Evolutionary conservation across 2,797 vertebrate species (phyloP).

Genomic region (Cossypha dichroa): DNA sequence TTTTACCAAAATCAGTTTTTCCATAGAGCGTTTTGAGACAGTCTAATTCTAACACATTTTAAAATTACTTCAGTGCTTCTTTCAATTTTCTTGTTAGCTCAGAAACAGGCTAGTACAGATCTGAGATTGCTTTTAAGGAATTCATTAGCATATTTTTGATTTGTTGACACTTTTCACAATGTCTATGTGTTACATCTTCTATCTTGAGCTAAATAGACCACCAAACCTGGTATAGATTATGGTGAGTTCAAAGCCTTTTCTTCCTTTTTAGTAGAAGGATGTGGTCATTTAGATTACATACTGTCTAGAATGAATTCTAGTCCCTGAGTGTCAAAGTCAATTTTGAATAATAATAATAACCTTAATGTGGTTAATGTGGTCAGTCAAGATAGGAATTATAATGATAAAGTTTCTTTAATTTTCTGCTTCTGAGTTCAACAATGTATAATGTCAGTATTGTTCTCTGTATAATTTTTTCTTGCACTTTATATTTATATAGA

Average conservation of each 20-base stretch:
- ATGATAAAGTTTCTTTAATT: not conserved
- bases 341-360: not conserved
- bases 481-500: not conserved
- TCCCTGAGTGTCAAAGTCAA: not conserved
- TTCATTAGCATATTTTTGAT: not conserved
- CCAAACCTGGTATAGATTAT: not conserved
- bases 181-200: not conserved
- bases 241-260: not conserved
- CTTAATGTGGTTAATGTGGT: not conserved
- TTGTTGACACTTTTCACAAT: not conserved
- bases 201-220: not conserved
- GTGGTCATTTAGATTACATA: not conserved
- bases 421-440: not conserved
- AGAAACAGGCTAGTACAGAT: not conserved
- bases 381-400: not conserved
- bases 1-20: not conserved
- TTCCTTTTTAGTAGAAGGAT: not conserved
- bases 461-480: not conserved
- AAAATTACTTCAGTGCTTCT: not conserved
- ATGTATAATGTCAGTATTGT: not conserved
- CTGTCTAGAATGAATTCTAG: not conserved
- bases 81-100: not conserved
- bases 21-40: not conserved
- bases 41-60: not conserved
- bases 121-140: not conserved